Evolutionary conservation across 2,888 invertebrate genomes (phyloP).

Genomic region (Netelia virgata): DNA sequence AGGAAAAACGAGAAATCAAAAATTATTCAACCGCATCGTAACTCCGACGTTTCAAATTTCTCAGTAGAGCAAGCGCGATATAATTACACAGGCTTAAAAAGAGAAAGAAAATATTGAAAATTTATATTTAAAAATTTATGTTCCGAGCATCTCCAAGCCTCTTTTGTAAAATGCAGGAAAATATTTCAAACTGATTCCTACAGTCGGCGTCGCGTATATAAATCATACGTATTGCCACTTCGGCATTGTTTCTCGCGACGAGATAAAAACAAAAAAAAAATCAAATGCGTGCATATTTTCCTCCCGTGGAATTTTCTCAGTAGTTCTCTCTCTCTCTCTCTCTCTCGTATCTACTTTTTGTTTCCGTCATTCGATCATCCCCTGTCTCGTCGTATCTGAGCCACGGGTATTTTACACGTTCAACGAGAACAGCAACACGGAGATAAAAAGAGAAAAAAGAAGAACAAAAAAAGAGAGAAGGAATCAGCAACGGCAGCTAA

Average conservation of each 20-base stretch:
- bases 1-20: constrained; percentile 35
- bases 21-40: constrained; percentile 14
- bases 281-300: background rate
- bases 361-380: constrained; percentile 22
- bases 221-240: no score
- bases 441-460: constrained; percentile 7
- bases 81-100: background rate
- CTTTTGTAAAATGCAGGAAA: no score
- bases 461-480: background rate
- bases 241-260: background rate
- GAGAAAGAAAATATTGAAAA: background rate
- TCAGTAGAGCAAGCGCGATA: constrained; percentile 1
- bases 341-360: constrained; percentile 2
- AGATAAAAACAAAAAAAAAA: constrained; percentile 19
- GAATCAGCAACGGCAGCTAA: constrained; percentile 43
- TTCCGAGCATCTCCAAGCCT: background rate
- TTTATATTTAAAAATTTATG: no score
- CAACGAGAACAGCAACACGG: background rate
- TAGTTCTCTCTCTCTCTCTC: background rate
- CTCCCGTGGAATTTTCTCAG: background rate
- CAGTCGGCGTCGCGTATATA: no score
- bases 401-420: background rate
- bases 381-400: constrained; percentile 27
- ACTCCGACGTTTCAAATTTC: constrained; percentile 6
- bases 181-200: no score